Evolutionary conservation across 2,888 invertebrate species (phyloP).

Genomic region (Crepidodera aurea): DNA sequence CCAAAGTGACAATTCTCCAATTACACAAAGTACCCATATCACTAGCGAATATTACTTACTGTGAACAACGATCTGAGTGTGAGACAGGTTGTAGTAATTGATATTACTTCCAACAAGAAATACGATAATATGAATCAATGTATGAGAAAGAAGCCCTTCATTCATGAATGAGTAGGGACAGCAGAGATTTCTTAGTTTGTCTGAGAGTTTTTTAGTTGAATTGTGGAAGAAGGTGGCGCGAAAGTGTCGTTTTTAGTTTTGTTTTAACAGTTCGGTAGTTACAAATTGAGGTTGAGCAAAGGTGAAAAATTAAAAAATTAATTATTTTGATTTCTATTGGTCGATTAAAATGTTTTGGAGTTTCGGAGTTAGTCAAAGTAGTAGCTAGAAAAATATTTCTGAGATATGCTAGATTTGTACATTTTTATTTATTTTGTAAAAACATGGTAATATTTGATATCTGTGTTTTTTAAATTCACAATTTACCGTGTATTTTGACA

Average conservation of each 20-base stretch:
- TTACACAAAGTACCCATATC: slow-evolving; percentile 14
- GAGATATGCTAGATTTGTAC: too few relatives aligned
- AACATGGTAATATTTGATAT: too few relatives aligned
- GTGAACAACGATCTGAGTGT: slow-evolving; percentile 14
- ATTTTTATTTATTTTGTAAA: too few relatives aligned
- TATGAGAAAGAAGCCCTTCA: slow-evolving; percentile 54
- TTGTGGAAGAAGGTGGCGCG: slow-evolving; percentile 30
- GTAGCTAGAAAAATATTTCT: too few relatives aligned
- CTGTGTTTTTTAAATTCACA: too few relatives aligned
- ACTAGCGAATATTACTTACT: slow-evolving; percentile 6
- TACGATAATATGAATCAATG: slow-evolving; percentile 38
- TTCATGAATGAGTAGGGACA: slow-evolving; percentile 48
- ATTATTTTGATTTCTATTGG: too few relatives aligned
- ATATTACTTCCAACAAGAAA: slow-evolving; percentile 38
- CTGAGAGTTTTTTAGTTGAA: slow-evolving; percentile 43
- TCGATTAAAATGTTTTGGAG: too few relatives aligned
- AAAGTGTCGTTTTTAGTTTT: not conserved
- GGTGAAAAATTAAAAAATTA: slow-evolving; percentile 1
- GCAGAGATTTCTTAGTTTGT: slow-evolving; percentile 39
- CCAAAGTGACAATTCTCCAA: not conserved
- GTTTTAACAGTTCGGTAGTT: not conserved
- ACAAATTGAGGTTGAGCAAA: slow-evolving; percentile 4
- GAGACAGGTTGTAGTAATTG: slow-evolving; percentile 43
- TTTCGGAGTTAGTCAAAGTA: too few relatives aligned
- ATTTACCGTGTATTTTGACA: too few relatives aligned